A percentile compares a stretch with the other conserved stretches of the same genome.
Evolutionary conservation across 2,888 invertebrate species (phyloP).

Genomic region (Monoplex corrugatus): DNA sequence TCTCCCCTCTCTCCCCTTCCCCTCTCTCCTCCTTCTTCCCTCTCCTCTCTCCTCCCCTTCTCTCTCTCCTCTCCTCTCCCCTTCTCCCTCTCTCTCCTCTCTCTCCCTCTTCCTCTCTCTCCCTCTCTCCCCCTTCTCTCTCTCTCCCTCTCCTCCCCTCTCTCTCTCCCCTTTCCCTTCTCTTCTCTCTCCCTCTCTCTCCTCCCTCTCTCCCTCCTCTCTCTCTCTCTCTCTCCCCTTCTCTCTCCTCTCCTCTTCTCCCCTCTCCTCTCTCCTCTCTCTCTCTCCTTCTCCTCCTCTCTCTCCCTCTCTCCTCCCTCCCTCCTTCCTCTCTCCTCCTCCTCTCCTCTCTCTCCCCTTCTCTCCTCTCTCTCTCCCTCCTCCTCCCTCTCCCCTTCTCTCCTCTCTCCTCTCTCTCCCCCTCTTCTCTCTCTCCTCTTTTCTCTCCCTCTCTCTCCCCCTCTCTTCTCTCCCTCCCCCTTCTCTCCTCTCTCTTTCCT

Average conservation of each 20-base stretch:
- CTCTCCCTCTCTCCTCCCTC: neutral
- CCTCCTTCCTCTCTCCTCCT: neutral
- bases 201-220: neutral
- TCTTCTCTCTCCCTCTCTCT: neutral
- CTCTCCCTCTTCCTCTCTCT: neutral
- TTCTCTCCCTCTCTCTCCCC: neutral
- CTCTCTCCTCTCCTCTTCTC: too few relatives aligned
- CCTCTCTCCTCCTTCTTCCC: too few relatives aligned
- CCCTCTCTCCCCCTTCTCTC: neutral
- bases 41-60: too few relatives aligned
- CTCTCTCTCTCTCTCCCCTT: too few relatives aligned
- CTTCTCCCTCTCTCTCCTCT: too few relatives aligned
- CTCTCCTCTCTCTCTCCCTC: too few relatives aligned
- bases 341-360: neutral
- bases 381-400: neutral
- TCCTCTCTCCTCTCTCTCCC: neutral
- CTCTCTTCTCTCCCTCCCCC: neutral
- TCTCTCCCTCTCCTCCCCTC: neutral
- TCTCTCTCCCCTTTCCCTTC: neutral
- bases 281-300: neutral
- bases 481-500: neutral
- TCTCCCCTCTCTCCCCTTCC: too few relatives aligned
- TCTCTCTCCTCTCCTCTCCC: neutral
- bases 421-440: neutral
- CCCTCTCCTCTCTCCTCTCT: neutral